phyloP scores from a whole-genome alignment of 1,140 invertebrate species.

The Onthophagus taurus region DNA sequence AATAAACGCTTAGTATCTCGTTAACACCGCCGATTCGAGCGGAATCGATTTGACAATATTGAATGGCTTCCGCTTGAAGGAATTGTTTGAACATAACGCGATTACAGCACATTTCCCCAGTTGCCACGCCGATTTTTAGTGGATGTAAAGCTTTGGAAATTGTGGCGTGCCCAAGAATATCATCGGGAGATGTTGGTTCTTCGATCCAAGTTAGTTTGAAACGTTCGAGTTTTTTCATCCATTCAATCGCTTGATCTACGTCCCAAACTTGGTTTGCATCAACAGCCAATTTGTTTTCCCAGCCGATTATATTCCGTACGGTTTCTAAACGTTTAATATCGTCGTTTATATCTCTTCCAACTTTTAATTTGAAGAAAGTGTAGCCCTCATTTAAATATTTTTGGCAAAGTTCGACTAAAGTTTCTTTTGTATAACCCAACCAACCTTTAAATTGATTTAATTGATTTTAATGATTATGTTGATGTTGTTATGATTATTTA shows the following conservation, averaged over 20 bases:
- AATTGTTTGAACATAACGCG: conserved; percentile 90
- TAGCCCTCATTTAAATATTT: conserved; percentile 68
- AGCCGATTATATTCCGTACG: conserved; percentile 68
- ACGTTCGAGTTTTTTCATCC: conserved; percentile 68
- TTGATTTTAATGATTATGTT: neutral
- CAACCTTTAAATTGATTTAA: conserved; percentile 47
- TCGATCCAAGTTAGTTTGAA: conserved; percentile 83
- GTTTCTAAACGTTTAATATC: conserved; percentile 62
- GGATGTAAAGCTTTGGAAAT: conserved; percentile 58
- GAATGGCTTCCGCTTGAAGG: conserved; percentile 64
- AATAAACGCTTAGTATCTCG: conserved; percentile 77
- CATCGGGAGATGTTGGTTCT: conserved; percentile 88
- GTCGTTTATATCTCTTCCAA: conserved; percentile 70
- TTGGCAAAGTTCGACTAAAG: conserved; percentile 56
- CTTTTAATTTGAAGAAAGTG: conserved; percentile 81
- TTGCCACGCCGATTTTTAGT: conserved; percentile 73
- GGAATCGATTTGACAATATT: conserved; percentile 86
- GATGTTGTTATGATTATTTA: neutral
- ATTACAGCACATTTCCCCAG: conserved; percentile 87
- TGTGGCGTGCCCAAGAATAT: conserved; percentile 71
- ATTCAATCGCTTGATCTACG: conserved; percentile 70
- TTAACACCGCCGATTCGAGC: conserved; percentile 81
- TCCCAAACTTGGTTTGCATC: conserved; percentile 92
- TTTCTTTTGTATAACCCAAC: conserved; percentile 66
- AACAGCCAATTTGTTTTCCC: conserved; percentile 68